Evolutionary conservation across 1,140 invertebrate genomes (phyloP), one percentile per base, ranked within the genome.

Genomic region (Berghia stephanieae): DNA sequence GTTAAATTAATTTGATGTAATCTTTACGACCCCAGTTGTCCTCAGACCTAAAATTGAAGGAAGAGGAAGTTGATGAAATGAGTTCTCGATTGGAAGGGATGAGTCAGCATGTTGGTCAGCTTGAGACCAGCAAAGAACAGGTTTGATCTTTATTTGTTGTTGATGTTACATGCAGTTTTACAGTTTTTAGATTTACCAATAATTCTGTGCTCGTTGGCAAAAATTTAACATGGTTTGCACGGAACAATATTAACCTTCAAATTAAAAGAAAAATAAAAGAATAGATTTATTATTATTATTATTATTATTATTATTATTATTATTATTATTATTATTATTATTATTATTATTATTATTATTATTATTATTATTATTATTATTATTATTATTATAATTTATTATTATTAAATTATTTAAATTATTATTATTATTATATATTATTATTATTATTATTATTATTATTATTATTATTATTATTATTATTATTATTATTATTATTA

Each of bases 61-160:
- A 72, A 40, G 75, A 78, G 40, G 77, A 80, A n/a, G 66, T 68
- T 21, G 68, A 60, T n/a, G 66, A 67, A 2, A 55, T 81, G 13
- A 82, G 79, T 34, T 60, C 71, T 38, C 77, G 82, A n/a, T 63
- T 84, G 16, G 67, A 81, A 13, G 79, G 81, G 44, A 57, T 85
- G 18, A 79, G 81, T 63, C 83, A 86, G 46, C 83, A 85, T 67
- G 78, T 86, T 42, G 75, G 83, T 42, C 82, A 81, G 18, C 63
- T 87, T 38, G 83, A 86, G 72, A 84, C 81, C 0, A 86, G 85
- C 24, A 87, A 87, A 83, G 81, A 86, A 69, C 86, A 87, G 81
- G 83, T 86, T 71, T 18, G 38, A 8, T 31, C 10, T 40, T 40
- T 52, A n/a, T 18, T n/a, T 67, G 63, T 72, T 71, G 21, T 74